Evolutionary conservation across 2,113 vertebrate genomes (phyloP).

Genomic region (Sturnira hondurensis): DNA sequence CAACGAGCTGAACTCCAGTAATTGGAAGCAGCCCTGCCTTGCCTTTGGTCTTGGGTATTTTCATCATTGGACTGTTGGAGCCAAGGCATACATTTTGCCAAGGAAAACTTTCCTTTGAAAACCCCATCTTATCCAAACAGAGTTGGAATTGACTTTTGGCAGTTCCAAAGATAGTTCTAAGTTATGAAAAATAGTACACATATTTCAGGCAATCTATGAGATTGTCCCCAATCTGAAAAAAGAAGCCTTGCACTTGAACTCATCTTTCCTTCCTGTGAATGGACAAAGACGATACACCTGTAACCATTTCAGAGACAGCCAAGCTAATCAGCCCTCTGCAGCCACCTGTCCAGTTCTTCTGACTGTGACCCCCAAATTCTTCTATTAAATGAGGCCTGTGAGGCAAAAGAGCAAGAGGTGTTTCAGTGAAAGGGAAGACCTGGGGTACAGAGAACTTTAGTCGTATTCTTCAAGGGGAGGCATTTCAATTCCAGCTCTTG

Average conservation of each 20-base stretch:
- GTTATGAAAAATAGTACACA: constrained; percentile 25
- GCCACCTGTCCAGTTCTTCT: neutral
- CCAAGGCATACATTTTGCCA: constrained; percentile 73
- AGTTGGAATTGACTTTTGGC: constrained; percentile 76
- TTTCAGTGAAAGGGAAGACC: neutral
- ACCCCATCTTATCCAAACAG: constrained; percentile 74
- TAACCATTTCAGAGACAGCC: neutral
- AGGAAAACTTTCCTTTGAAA: constrained; percentile 81
- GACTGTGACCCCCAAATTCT: neutral
- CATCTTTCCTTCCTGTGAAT: neutral
- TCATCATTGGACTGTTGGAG: constrained; percentile 49
- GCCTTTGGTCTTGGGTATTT: constrained; percentile 70
- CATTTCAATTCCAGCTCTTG: neutral
- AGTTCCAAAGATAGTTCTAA: constrained; percentile 55
- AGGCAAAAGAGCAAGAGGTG: neutral
- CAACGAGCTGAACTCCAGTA: constrained; percentile 24
- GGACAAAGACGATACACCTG: neutral
- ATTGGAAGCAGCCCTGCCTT: constrained; percentile 68
- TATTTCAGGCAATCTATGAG: neutral
- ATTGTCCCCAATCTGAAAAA: neutral
- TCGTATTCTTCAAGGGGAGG: neutral
- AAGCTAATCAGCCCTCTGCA: neutral
- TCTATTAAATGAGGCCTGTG: neutral
- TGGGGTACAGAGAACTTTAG: neutral
- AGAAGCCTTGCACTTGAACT: neutral